phyloP scores from a whole-genome alignment of 2,888 invertebrate genomes.

The Carcina quercana region DNA sequence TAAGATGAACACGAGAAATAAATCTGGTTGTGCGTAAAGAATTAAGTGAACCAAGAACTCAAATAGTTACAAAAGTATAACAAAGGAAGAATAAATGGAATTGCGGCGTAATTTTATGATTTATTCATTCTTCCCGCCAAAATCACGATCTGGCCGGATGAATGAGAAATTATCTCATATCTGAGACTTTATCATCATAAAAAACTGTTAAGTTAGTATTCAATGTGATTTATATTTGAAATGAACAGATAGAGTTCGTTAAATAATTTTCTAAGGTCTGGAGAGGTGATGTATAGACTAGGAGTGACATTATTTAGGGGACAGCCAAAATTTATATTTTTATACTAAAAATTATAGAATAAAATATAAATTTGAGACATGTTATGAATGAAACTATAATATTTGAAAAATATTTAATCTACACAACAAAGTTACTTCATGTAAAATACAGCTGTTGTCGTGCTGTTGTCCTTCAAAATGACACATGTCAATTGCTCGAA shows the following conservation, averaged over 20 bases:
- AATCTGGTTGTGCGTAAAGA: background rate
- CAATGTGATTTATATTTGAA: constrained; percentile 26
- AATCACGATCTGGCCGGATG: constrained; percentile 29
- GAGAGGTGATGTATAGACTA: background rate
- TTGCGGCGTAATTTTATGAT: constrained; percentile 16
- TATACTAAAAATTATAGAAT: no score
- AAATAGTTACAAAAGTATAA: constrained; percentile 8
- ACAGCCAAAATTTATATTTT: background rate
- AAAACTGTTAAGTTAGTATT: constrained; percentile 28
- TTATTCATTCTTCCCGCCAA: constrained; percentile 11
- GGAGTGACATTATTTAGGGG: background rate
- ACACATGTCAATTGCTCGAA: no score
- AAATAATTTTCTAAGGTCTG: background rate
- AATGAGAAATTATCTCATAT: constrained; percentile 27
- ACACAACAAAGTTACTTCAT: no score
- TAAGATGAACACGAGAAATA: background rate
- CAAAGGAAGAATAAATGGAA: constrained; percentile 16
- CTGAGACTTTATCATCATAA: constrained; percentile 29
- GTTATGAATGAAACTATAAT: no score
- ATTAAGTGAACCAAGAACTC: background rate
- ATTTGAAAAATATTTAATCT: no score
- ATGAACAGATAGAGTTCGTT: constrained; percentile 14
- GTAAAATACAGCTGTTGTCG: no score
- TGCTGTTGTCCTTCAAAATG: no score
- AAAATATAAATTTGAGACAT: no score